Base-by-base conservation (phyloP, 2,888 invertebrate species). In the Galeruca laticollis region DNA sequence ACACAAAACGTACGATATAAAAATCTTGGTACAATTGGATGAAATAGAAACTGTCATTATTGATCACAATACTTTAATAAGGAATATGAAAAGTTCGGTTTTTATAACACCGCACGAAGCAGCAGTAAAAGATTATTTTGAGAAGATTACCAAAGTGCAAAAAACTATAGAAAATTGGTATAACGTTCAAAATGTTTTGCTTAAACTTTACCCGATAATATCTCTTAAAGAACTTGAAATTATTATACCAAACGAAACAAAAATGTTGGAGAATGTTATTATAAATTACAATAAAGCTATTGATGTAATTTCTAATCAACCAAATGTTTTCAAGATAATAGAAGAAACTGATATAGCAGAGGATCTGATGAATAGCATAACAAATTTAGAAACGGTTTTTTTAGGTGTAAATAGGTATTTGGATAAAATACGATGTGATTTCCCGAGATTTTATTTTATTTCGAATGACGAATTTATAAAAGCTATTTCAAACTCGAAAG, bases 401-500 rank as follows among this genome's bases (percentile, higher is more conserved):
- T 90, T 92, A 69, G 94, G 94, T 5, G 90, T 95, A 0, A 90
- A 91, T 78, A 89, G 89, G 78, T 95, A 95, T 83, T 86, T 95
- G 74, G 94, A 95, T 85, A 92, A 90, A 83, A 93, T 94, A 83
- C 86, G 94, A 76, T 84, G 93, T 6, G 92, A 88, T 83, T 95
- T 94, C 82, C 92, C 94, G 40, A 89, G 95, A 82, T 94, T 96
- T 81, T 95, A 94, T 87, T 95, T 96, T 81, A 86, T 96, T 63
- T 94, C 95, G 2, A 94, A 96, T 82, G 93, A 94, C 79, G 95
- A 96, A 85, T 90, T 96, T 88, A 87, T 96, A 75, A 93, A 94
- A 84, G 93, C 96, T 78, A 87, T 96, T 71, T 94, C 94, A 0
- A 93, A 94, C 18, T 54, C 56, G 9, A 93, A 93, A 86, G 92